Percentiles rank a stretch among this genome's conserved stretches.
These are phyloP conservation scores for Drosophila emarginata DNA, from an alignment of 2,888 invertebrate genomes.

Conservation along the genomic window DNA sequence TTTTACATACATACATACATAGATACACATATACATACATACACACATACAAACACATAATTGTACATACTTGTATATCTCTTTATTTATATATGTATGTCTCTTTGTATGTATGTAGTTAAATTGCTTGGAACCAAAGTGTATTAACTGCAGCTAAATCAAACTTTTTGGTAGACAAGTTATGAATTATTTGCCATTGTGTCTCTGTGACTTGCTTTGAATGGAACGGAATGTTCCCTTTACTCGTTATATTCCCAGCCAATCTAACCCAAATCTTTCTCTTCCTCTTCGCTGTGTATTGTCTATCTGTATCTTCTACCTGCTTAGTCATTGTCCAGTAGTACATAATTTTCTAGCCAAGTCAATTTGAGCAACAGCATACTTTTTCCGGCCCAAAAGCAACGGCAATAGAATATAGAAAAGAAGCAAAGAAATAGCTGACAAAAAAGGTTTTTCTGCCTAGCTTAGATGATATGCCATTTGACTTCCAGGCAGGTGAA, in stretches of 20 bases:
- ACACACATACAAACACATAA: not conserved
- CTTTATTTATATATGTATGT: not conserved
- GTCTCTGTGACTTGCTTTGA: constrained; percentile 6
- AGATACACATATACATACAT: not conserved
- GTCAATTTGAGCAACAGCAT: constrained; percentile 64
- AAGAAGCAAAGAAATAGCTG: not conserved
- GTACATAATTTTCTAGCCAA: constrained; percentile 48
- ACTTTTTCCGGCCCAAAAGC: constrained; percentile 38
- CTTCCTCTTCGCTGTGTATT: too few species aligned
- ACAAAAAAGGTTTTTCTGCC: constrained; percentile 27
- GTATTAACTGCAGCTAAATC: constrained; percentile 76
- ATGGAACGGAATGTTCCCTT: too few species aligned
- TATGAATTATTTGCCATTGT: constrained; percentile 75
- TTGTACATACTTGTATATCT: too few species aligned
- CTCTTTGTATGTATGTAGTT: not conserved
- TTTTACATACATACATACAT: not conserved
- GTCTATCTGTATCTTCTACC: constrained; percentile 31
- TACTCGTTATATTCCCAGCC: too few species aligned
- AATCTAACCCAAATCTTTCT: too few species aligned
- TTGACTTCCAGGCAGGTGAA: constrained; percentile 65
- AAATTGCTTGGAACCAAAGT: constrained; percentile 27
- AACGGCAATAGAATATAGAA: too few species aligned
- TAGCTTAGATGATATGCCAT: constrained; percentile 68
- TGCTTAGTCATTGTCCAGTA: constrained; percentile 55
- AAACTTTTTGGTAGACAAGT: constrained; percentile 69